Percentiles rank a stretch among this genome's conserved stretches.
Conservation (phyloP, 2,113 vertebrate species). For the Panthera uncia region DNA sequence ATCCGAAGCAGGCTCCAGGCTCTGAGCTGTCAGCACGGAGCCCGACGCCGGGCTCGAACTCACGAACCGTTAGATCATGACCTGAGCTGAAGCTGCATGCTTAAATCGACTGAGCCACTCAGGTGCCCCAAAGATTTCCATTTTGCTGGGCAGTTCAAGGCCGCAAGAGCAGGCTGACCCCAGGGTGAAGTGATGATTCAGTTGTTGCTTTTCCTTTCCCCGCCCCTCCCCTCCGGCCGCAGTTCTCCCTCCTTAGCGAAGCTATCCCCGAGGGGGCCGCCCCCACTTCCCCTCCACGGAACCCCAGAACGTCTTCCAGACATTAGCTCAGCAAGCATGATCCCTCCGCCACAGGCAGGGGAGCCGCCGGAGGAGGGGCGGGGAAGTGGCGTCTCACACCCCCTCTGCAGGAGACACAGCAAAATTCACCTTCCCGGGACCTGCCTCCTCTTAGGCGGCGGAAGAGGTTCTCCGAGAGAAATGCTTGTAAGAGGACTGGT, state of each 20-base stretch:
- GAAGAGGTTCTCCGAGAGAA: neutral
- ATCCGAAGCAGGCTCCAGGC: too few species aligned
- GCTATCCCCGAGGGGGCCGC: neutral
- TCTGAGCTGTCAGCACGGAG: too few species aligned
- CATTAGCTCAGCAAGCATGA: neutral
- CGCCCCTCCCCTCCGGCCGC: neutral
- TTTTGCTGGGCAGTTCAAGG: neutral
- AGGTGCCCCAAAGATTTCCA: neutral
- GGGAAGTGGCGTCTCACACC: neutral
- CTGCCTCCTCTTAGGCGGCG: neutral
- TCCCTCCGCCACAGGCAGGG: neutral
- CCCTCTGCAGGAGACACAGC: neutral
- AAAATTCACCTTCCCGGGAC: neutral
- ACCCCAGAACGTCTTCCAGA: constrained; percentile 17
- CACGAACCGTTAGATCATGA: too few species aligned
- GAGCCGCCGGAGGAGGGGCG: neutral
- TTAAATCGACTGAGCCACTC: too few species aligned
- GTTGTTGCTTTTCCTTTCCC: neutral
- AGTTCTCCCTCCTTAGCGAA: neutral
- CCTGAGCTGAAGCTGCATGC: too few species aligned
- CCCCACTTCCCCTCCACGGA: neutral
- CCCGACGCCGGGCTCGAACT: too few species aligned
- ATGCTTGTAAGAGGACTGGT: neutral
- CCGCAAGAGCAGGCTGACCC: neutral
- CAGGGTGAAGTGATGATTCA: neutral